Percentiles rank a stretch among this genome's conserved stretches.
These are phyloP conservation scores for Rhopilema esculentum DNA, from an alignment of 30 jellyfish, hydroid and myxozoan genomes.

Conservation along the genomic window DNA sequence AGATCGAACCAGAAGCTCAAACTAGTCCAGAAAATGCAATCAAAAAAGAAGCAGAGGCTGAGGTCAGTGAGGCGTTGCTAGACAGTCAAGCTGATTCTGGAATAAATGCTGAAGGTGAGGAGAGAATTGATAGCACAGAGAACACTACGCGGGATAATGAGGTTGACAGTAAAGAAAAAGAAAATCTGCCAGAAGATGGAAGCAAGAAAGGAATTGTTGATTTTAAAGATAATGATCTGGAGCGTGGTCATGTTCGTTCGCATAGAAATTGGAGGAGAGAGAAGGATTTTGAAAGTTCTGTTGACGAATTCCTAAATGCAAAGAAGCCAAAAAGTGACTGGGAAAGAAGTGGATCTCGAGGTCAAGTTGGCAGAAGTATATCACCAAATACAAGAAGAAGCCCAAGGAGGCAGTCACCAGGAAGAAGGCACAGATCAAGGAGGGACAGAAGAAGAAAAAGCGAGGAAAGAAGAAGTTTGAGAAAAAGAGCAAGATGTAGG, in stretches of 20 bases:
- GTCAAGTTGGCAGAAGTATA: constrained; percentile 37
- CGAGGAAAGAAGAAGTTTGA: constrained; percentile 69
- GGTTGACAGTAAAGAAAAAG: neutral
- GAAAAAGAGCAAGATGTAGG: constrained; percentile 82
- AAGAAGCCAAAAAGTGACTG: constrained; percentile 50
- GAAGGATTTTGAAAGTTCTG: constrained; percentile 46
- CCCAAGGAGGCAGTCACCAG: constrained; percentile 82
- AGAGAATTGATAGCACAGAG: neutral
- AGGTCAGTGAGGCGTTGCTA: neutral
- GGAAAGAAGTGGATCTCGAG: constrained; percentile 61
- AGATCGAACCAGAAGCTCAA: neutral
- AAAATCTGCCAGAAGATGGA: constrained; percentile 3
- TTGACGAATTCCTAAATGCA: constrained; percentile 33
- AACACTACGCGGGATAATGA: neutral
- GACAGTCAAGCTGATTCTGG: neutral
- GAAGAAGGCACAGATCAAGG: constrained; percentile 74
- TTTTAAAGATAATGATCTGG: constrained; percentile 20
- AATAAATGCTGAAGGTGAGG: constrained; percentile 7
- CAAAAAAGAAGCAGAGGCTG: neutral
- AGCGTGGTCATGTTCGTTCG: constrained; percentile 45
- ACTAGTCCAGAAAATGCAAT: neutral
- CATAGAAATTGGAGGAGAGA: constrained; percentile 51
- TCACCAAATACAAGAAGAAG: constrained; percentile 78
- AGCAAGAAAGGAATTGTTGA: constrained; percentile 34
- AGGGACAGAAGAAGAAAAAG: constrained; percentile 72